phyloP scores from a whole-genome alignment of 2,888 invertebrate genomes.

The Lapara coniferarum region DNA sequence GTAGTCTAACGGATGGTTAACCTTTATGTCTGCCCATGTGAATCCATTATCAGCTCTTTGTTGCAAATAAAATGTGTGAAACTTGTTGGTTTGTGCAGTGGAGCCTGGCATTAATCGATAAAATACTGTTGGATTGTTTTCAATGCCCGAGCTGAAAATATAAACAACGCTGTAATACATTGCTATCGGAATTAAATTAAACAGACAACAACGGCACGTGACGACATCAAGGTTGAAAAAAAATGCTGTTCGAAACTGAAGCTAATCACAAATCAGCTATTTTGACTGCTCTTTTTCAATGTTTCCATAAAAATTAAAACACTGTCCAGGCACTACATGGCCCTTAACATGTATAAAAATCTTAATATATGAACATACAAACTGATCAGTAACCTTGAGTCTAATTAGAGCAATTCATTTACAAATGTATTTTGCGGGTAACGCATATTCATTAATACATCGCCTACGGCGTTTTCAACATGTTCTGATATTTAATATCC shows the following conservation, averaged over 20 bases:
- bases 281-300: too few species aligned
- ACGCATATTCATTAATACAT: background rate
- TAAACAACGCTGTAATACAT: conserved; percentile 47
- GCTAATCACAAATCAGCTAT: conserved; percentile 32
- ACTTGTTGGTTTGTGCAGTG: conserved; percentile 97
- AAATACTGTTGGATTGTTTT: conserved; percentile 97
- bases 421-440: conserved; percentile 7
- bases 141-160: conserved; percentile 94
- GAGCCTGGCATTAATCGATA: conserved; percentile 98
- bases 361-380: too few species aligned
- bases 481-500: background rate
- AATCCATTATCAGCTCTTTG: conserved; percentile 96
- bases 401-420: conserved; percentile 22
- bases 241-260: conserved; percentile 26
- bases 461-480: background rate
- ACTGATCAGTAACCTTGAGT: background rate
- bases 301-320: too few species aligned
- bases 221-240: conserved; percentile 49
- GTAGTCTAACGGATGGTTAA: conserved; percentile 97
- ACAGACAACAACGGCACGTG: conserved; percentile 55
- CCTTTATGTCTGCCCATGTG: conserved; percentile 98
- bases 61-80: conserved; percentile 97
- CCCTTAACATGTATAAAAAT: too few species aligned
- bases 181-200: conserved; percentile 34
- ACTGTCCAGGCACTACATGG: too few species aligned